Evolutionary conservation across 53 echinoderm and acorn worm genomes (phyloP).

Genomic region (Echinarachnius parma): DNA sequence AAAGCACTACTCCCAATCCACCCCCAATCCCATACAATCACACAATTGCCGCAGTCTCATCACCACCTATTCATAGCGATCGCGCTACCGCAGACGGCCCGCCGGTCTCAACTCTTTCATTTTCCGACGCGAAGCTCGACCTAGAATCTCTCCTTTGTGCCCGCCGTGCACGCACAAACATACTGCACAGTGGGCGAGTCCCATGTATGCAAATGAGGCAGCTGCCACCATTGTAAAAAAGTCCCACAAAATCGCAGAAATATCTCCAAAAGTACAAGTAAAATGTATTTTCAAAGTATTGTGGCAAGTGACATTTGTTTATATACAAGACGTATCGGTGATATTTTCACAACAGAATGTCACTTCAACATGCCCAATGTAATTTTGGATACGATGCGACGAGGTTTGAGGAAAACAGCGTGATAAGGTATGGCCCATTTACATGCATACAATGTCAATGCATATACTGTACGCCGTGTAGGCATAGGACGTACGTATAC

Average conservation of each 20-base stretch:
- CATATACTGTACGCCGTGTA: too few relatives aligned
- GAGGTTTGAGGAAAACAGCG: too few relatives aligned
- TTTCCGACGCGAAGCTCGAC: slow-evolving; percentile 37
- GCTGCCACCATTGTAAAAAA: slow-evolving; percentile 54
- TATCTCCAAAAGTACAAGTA: slow-evolving; percentile 1
- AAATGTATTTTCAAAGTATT: background rate
- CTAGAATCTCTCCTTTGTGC: slow-evolving; percentile 41
- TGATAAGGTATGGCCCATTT: too few relatives aligned
- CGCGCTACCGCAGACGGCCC: background rate
- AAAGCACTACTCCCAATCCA: background rate
- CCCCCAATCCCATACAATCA: background rate
- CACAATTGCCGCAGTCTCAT: background rate
- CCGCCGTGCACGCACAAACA: slow-evolving; percentile 21
- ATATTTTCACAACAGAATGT: slow-evolving; percentile 32
- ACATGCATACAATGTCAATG: background rate
- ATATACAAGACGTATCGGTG: slow-evolving; percentile 6
- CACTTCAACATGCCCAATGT: slow-evolving; percentile 1
- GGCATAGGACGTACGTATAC: background rate
- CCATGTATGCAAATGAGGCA: slow-evolving; percentile 75
- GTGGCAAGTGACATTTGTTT: slow-evolving; percentile 11
- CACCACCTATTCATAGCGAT: background rate
- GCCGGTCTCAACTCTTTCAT: slow-evolving; percentile 33
- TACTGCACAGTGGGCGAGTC: slow-evolving; percentile 21
- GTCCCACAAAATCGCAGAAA: slow-evolving; percentile 44
- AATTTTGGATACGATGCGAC: too few relatives aligned